phyloP scores from a whole-genome alignment of 1,140 invertebrate species.

The Aphis gossypii region DNA sequence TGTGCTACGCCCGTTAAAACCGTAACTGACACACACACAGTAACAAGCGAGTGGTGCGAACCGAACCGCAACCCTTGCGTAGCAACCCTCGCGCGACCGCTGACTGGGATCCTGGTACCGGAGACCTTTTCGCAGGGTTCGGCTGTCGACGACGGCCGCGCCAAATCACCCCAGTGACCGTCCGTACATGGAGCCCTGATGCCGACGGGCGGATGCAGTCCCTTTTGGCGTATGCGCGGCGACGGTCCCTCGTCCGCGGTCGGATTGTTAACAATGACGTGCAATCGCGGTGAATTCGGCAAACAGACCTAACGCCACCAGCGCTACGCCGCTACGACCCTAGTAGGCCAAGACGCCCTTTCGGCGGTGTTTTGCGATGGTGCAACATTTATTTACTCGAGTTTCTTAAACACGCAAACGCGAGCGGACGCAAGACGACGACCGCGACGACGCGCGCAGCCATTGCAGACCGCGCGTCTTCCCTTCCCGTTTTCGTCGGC shows the following conservation, averaged over 20 bases:
- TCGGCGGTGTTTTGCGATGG: constrained; percentile 51
- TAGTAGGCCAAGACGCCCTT: constrained; percentile 34
- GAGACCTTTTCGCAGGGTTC: constrained; percentile 55
- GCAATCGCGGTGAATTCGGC: neutral
- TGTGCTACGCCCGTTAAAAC: neutral
- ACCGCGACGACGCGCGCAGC: neutral
- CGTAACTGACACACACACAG: neutral
- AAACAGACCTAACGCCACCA: neutral
- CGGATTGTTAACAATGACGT: neutral
- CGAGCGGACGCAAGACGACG: neutral
- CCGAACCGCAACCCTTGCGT: too few relatives aligned
- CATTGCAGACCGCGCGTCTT: neutral
- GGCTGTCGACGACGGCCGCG: neutral
- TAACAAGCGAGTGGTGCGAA: neutral
- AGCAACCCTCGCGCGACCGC: neutral
- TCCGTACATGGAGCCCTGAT: neutral
- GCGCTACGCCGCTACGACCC: neutral
- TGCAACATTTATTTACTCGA: constrained; percentile 36
- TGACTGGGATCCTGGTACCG: constrained; percentile 42
- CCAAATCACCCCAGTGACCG: neutral
- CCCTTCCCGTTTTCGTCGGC: neutral
- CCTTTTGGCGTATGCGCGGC: constrained; percentile 25
- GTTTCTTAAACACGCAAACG: neutral
- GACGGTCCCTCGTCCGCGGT: neutral
- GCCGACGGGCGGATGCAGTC: constrained; percentile 3